Evolutionary conservation across 2,888 invertebrate species (phyloP).

Genomic region (Thereva unica): DNA sequence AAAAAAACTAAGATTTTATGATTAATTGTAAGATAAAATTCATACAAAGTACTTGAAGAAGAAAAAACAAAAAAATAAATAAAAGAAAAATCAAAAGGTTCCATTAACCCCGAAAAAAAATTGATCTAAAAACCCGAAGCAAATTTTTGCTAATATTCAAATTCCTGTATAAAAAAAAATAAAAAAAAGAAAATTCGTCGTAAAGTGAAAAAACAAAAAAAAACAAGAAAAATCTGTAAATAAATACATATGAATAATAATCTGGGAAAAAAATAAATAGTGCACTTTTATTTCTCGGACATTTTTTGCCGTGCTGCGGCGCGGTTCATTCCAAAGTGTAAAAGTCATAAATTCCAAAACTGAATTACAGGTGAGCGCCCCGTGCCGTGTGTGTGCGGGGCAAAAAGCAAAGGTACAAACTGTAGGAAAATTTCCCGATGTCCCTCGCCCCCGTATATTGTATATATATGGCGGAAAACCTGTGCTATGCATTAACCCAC

Average conservation of each 20-base stretch:
- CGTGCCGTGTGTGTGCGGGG: background rate
- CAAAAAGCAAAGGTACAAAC: too few relatives aligned
- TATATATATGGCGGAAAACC: too few relatives aligned
- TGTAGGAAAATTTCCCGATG: too few relatives aligned
- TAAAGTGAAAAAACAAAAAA: constrained; percentile 4
- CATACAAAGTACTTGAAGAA: background rate
- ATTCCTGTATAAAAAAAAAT: constrained; percentile 6
- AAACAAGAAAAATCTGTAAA: constrained; percentile 15
- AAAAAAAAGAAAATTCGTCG: constrained; percentile 14
- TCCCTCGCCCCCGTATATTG: too few relatives aligned
- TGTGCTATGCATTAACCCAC: too few relatives aligned
- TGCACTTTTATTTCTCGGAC: constrained; percentile 3
- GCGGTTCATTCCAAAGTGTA: background rate
- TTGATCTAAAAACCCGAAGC: background rate
- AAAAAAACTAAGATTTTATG: too few relatives aligned
- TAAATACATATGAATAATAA: constrained; percentile 21
- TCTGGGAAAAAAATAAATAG: constrained; percentile 1
- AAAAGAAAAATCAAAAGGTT: background rate
- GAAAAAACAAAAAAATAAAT: constrained; percentile 5
- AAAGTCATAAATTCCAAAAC: constrained; percentile 8
- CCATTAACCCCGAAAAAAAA: background rate
- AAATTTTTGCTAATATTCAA: background rate
- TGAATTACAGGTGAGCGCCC: constrained; percentile 21
- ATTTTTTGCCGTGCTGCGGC: too few relatives aligned
- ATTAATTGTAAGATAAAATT: too few relatives aligned